These are phyloP conservation scores for Tholera decimalis DNA, from an alignment of 2,888 invertebrate genomes.

Conservation along the genomic window DNA sequence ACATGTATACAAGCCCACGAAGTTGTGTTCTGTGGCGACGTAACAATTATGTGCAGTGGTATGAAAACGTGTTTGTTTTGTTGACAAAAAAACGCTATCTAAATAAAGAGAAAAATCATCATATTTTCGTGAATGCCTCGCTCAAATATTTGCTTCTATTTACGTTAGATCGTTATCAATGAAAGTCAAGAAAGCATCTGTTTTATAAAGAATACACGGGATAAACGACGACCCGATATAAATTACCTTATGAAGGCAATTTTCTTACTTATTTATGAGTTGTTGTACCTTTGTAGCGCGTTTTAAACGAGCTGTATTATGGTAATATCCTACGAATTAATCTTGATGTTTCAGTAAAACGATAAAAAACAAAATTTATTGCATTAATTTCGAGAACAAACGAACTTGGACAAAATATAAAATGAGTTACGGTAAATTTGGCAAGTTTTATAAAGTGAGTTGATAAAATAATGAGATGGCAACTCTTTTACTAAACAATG, in stretches of 20 bases:
- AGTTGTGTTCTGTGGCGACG: constrained; percentile 45
- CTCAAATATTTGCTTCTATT: background rate
- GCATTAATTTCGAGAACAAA: constrained; percentile 61
- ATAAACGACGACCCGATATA: constrained; percentile 64
- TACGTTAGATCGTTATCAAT: constrained; percentile 42
- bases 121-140: background rate
- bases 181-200: constrained; percentile 57
- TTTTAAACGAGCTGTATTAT: constrained; percentile 65
- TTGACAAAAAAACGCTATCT: background rate
- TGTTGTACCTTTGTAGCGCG: constrained; percentile 61
- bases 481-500: constrained; percentile 25
- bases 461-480: constrained; percentile 47
- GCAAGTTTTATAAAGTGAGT: constrained; percentile 49
- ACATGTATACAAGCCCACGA: constrained; percentile 47
- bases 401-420: constrained; percentile 53
- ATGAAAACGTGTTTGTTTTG: constrained; percentile 2
- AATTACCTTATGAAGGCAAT: constrained; percentile 77
- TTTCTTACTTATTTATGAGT: constrained; percentile 73
- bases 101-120: background rate
- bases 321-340: constrained; percentile 68
- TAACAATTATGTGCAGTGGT: constrained; percentile 33
- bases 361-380: constrained; percentile 68
- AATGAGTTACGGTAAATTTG: constrained; percentile 46
- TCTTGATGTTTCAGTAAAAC: constrained; percentile 63
- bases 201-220: constrained; percentile 48